These are phyloP conservation scores for Anagyrus pseudococci DNA, from an alignment of 2,888 invertebrate genomes.

Conservation along the genomic window DNA sequence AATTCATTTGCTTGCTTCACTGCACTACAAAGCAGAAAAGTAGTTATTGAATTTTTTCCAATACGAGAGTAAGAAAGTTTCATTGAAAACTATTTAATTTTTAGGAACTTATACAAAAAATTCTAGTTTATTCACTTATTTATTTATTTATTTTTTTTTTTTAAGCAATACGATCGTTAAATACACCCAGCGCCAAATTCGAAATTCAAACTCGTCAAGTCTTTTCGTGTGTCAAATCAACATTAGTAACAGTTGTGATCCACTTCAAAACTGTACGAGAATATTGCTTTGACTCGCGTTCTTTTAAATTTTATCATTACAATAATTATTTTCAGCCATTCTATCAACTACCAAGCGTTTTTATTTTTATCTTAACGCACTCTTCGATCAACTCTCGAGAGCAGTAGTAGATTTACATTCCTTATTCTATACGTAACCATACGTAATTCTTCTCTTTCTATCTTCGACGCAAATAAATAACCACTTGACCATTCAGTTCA, in stretches of 20 bases:
- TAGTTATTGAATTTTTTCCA: slow-evolving; percentile 12
- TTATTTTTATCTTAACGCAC: slow-evolving; percentile 10
- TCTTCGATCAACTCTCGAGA: slow-evolving; percentile 26
- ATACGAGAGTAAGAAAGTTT: slow-evolving; percentile 10
- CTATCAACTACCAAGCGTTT: slow-evolving; percentile 37
- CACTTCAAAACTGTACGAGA: slow-evolving; percentile 27
- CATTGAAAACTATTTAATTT: slow-evolving; percentile 23
- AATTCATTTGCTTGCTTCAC: slow-evolving; percentile 20
- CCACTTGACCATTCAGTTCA: not conserved
- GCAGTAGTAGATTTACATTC: slow-evolving; percentile 19
- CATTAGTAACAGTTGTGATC: slow-evolving; percentile 24
- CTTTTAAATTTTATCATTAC: slow-evolving; percentile 13
- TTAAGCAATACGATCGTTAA: slow-evolving; percentile 28
- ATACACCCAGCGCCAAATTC: slow-evolving; percentile 25
- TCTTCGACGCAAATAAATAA: slow-evolving; percentile 3
- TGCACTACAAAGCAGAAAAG: slow-evolving; percentile 27
- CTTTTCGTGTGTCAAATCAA: slow-evolving; percentile 26
- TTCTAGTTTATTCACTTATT: slow-evolving; percentile 18
- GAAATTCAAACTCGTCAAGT: slow-evolving; percentile 13
- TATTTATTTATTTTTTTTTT: not conserved
- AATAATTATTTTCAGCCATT: slow-evolving; percentile 25
- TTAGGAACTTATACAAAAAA: slow-evolving; percentile 36
- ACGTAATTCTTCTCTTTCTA: no score
- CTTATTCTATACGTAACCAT: no score
- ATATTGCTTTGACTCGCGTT: slow-evolving; percentile 31